Percentiles rank a stretch among this genome's conserved stretches.
Evolutionary conservation across 2,797 vertebrate genomes (phyloP).

Genomic region (Ceyx erithaca): DNA sequence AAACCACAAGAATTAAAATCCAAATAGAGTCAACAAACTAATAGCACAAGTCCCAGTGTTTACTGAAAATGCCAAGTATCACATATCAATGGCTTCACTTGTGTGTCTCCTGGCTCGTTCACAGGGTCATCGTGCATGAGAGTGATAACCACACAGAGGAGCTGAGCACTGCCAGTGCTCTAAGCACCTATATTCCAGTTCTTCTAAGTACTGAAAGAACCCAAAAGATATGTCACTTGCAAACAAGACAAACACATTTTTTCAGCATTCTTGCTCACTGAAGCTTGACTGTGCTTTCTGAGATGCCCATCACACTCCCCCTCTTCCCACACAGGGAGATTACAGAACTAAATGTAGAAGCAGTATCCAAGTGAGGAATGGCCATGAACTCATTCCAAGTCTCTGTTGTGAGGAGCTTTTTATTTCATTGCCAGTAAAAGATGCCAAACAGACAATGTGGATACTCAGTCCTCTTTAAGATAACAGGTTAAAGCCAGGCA

Average conservation of each 20-base stretch:
- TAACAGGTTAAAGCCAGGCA: background rate
- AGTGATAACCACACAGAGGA: slow-evolving; percentile 12
- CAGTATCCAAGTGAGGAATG: background rate
- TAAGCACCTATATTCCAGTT: background rate
- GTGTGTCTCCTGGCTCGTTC: slow-evolving; percentile 5
- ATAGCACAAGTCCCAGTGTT: slow-evolving; percentile 1
- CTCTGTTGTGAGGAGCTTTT: background rate
- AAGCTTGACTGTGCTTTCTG: background rate
- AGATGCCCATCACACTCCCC: background rate
- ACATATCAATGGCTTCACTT: background rate
- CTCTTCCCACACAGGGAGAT: background rate
- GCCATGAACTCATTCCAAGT: background rate
- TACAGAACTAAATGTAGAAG: background rate
- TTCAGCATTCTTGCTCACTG: background rate
- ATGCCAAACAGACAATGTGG: slow-evolving; percentile 3
- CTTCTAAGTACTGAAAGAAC: background rate
- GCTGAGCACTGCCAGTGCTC: background rate
- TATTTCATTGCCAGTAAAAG: background rate
- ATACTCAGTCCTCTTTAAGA: background rate
- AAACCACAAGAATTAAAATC: slow-evolving; percentile 72
- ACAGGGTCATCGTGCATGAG: background rate
- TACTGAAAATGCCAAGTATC: slow-evolving; percentile 36
- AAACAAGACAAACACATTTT: background rate
- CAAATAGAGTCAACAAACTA: slow-evolving; percentile 58
- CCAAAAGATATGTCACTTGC: background rate